Evolutionary conservation across 2,113 vertebrate genomes (phyloP), one percentile per base, ranked within the genome.

Genomic region (Takifugu bimaculatus): DNA sequence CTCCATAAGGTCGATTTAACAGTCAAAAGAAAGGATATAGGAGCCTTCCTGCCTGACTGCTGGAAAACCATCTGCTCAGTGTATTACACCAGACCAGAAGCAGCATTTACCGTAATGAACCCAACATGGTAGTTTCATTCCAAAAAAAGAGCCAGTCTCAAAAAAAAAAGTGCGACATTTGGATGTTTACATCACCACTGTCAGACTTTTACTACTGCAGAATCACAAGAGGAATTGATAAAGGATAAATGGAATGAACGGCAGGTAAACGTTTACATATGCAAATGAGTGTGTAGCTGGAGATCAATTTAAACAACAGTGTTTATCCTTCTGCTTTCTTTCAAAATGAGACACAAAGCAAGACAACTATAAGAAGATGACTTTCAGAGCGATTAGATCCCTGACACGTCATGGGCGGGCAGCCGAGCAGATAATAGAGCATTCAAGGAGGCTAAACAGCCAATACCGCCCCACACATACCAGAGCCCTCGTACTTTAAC

Each of bases 51-150:
- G 59, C 57, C 75, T 54, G 57, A 63, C 44, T 39, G 68, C 78
- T 78, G 85, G 47, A 79, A 68, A 45, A 53, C 84, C 87, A 91
- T 87, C 88, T 91, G 85, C 71, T 50, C 64, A 15, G 35, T 68
- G 79, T 71, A 58, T 71, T 74, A 69, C 61, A 78, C 48, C 57
- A 74, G 55, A 65, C 73, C 57, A 39, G 35, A 10, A 50, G 28
- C n/a, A 58, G 61, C 27, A 14, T 63, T 58, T 60, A 72, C 67
- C 63, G 58, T 50, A 55, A 39, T 35, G 42, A 54, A 59, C 45
- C 73, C 47, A 49, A 72, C 45, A 58, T 53, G 60, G 52, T 57
- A 63, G 60, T 53, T 54, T 13, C 20, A 20, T 3, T 50, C 20
- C 20, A 2, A 20, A 50, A 50, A 50, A 50, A 1, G 49, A 50